Evolutionary conservation across 2,113 vertebrate species (phyloP).

Genomic region (Semicossyphus pulcher): DNA sequence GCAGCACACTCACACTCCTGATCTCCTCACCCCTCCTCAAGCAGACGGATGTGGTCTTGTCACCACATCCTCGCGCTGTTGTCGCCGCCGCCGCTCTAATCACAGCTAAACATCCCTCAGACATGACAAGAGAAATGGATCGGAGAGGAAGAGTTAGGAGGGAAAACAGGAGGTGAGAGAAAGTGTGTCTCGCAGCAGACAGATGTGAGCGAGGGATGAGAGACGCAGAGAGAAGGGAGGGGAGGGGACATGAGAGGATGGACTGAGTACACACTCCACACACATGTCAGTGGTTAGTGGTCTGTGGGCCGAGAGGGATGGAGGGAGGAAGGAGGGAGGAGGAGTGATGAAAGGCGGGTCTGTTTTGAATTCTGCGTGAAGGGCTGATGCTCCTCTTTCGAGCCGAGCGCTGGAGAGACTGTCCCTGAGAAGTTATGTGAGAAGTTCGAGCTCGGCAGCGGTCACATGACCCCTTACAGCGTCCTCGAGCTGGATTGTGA

Average conservation of each 20-base stretch:
- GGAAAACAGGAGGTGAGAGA: conserved; percentile 19
- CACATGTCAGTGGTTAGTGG: conserved; percentile 83
- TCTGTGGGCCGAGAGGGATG: conserved; percentile 69
- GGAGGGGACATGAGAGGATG: conserved; percentile 40
- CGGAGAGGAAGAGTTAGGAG: conserved; percentile 22
- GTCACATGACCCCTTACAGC: conserved; percentile 3
- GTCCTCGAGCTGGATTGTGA: neutral
- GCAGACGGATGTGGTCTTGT: conserved; percentile 69
- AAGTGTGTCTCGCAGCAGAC: conserved; percentile 43
- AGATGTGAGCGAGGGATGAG: conserved; percentile 48
- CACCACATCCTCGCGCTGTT: conserved; percentile 68
- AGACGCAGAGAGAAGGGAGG: conserved; percentile 23
- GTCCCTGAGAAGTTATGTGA: conserved; percentile 17
- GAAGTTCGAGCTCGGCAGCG: conserved; percentile 10
- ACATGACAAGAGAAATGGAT: conserved; percentile 34
- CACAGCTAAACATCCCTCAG: conserved; percentile 45
- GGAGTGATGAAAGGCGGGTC: conserved; percentile 70
- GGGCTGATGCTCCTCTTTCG: conserved; percentile 36
- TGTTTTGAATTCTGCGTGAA: conserved; percentile 78
- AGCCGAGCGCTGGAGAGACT: conserved; percentile 11
- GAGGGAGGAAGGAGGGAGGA: conserved; percentile 43
- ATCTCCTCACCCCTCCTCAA: neutral
- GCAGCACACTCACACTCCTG: conserved; percentile 5
- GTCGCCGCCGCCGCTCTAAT: conserved; percentile 44
- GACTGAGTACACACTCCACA: conserved; percentile 70